phyloP scores from a whole-genome alignment of 2,113 vertebrate genomes.

The Lepus timidus region DNA sequence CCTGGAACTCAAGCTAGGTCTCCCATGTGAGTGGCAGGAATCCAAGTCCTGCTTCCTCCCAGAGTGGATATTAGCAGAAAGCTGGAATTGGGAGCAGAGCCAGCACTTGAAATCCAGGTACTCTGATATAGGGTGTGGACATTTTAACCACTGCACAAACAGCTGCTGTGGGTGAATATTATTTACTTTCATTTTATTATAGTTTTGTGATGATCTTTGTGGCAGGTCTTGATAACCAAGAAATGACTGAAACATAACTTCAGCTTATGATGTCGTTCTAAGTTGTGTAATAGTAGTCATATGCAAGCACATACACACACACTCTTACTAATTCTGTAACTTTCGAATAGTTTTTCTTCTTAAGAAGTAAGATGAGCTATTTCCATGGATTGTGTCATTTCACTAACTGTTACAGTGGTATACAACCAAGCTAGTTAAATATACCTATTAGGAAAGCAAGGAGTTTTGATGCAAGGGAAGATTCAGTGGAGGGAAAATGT shows the following conservation, averaged over 20 bases:
- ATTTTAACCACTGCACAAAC: no score
- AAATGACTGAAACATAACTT: not conserved
- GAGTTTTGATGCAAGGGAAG: not conserved
- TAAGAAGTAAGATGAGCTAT: not conserved
- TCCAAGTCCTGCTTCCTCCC: no score
- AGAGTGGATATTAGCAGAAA: no score
- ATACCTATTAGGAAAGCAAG: not conserved
- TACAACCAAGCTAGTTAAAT: not conserved
- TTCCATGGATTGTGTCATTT: not conserved
- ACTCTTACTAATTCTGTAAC: not conserved
- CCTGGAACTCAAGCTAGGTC: no score
- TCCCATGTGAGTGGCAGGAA: no score
- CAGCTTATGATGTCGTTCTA: not conserved
- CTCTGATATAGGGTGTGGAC: no score
- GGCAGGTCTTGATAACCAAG: not conserved
- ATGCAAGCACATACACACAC: not conserved
- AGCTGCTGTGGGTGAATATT: no score
- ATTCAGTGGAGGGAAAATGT: not conserved
- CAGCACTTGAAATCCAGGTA: no score
- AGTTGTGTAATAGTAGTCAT: not conserved
- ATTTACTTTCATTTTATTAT: not conserved
- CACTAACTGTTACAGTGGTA: not conserved
- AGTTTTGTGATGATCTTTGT: conserved; percentile 7
- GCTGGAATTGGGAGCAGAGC: no score
- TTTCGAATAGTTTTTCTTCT: conserved; percentile 2